Percentiles rank a stretch among this genome's conserved stretches.
Evolutionary conservation across 2,888 invertebrate species (phyloP).

Genomic region (Carpatolechia fugitivella): DNA sequence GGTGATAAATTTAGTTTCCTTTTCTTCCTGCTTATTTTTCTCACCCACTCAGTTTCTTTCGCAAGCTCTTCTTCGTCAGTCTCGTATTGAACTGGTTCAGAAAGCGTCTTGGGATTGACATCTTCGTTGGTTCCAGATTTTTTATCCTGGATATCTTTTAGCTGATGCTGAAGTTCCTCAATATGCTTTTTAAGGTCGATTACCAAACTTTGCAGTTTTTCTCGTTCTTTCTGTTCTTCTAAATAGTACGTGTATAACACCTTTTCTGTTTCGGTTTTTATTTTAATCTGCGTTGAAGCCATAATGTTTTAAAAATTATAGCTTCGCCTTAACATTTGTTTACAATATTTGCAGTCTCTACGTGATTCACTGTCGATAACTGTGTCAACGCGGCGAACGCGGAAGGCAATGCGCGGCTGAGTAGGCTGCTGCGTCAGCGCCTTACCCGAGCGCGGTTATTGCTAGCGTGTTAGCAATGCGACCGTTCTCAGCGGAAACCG

Average conservation of each 20-base stretch:
- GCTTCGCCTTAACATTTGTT: too few species aligned
- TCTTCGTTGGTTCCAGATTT: background rate
- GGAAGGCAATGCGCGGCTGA: background rate
- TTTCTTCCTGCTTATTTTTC: conserved; percentile 10
- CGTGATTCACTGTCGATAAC: too few species aligned
- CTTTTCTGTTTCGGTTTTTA: background rate
- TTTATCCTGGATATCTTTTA: background rate
- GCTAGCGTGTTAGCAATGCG: too few species aligned
- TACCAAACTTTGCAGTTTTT: background rate
- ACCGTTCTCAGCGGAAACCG: background rate
- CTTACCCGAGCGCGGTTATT: background rate
- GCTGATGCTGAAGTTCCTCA: background rate
- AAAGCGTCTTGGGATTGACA: background rate
- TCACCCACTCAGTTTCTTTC: conserved; percentile 9
- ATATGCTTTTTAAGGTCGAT: background rate
- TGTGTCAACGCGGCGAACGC: background rate
- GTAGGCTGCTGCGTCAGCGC: too few species aligned
- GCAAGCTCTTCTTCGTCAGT: conserved; percentile 14
- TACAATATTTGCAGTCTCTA: too few species aligned
- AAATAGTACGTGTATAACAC: background rate
- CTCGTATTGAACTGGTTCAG: background rate
- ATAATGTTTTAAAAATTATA: too few species aligned
- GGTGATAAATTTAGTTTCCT: conserved; percentile 5
- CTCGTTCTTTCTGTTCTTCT: background rate
- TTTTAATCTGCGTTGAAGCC: background rate